Percentiles rank a stretch among this genome's conserved stretches.
These are phyloP conservation scores for Mormyrus proboscirostris DNA, from an alignment of 2,797 vertebrate species.

Conservation along the genomic window DNA sequence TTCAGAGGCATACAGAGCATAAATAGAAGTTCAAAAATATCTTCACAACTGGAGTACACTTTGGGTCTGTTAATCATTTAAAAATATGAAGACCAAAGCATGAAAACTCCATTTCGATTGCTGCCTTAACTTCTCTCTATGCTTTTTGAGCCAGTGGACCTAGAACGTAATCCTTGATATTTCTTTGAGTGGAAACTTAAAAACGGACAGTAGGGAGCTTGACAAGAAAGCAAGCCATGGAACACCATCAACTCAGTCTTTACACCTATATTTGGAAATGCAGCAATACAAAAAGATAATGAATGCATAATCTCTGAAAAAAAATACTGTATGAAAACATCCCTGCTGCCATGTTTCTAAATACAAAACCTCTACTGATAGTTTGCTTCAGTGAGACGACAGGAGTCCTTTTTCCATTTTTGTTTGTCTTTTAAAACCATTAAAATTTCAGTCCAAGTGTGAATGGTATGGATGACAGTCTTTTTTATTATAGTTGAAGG, in stretches of 20 bases:
- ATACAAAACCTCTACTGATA: conserved; percentile 98
- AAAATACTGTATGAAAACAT: conserved; percentile 87
- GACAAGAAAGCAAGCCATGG: conserved; percentile 33
- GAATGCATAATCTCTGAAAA: conserved; percentile 91
- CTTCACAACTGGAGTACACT: conserved; percentile 46
- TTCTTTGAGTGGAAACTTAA: conserved; percentile 7
- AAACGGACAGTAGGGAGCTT: neutral
- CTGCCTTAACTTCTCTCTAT: neutral
- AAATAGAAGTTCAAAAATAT: conserved; percentile 50
- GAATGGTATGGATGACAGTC: conserved; percentile 85
- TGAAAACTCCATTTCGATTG: conserved; percentile 42
- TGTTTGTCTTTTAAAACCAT: conserved; percentile 70
- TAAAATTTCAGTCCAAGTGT: conserved; percentile 95
- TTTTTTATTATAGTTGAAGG: conserved; percentile 77
- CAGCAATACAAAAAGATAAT: conserved; percentile 88
- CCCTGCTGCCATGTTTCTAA: conserved; percentile 98
- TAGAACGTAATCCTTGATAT: conserved; percentile 9
- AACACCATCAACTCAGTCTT: conserved; percentile 59
- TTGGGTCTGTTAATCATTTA: conserved; percentile 37
- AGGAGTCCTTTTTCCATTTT: conserved; percentile 81
- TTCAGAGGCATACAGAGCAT: conserved; percentile 57
- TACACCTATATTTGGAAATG: conserved; percentile 86
- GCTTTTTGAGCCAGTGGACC: conserved; percentile 26
- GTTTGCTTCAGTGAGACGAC: conserved; percentile 94
- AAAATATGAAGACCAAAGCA: conserved; percentile 42